phyloP scores from a whole-genome alignment of 2,113 vertebrate species.

The Chaenogobius annularis region DNA sequence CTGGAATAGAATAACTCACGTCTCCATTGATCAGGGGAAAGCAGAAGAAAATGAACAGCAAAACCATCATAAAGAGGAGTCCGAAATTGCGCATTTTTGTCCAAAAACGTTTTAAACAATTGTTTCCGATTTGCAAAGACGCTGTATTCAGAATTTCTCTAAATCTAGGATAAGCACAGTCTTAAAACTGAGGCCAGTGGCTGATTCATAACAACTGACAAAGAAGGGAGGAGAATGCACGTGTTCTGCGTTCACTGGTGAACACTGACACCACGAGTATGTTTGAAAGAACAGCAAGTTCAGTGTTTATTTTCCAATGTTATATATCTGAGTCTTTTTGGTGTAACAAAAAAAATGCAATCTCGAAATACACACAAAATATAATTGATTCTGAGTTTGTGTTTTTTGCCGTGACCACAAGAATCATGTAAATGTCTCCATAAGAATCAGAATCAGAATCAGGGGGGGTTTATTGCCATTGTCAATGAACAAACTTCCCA shows the following conservation, averaged over 20 bases:
- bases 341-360: too few relatives aligned
- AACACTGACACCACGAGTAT: constrained; percentile 8
- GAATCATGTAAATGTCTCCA: too few relatives aligned
- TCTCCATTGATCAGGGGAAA: constrained; percentile 32
- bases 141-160: background rate
- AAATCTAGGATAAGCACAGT: too few relatives aligned
- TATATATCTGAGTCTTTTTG: background rate
- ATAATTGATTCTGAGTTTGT: too few relatives aligned
- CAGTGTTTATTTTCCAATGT: too few relatives aligned
- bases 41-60: background rate
- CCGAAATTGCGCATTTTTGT: constrained; percentile 16
- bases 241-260: background rate
- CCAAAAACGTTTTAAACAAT: background rate
- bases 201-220: background rate
- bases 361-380: too few relatives aligned
- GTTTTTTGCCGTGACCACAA: too few relatives aligned
- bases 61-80: background rate
- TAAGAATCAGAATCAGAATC: too few relatives aligned
- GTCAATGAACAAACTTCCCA: too few relatives aligned
- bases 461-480: too few relatives aligned
- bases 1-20: constrained; percentile 57
- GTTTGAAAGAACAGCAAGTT: constrained; percentile 61
- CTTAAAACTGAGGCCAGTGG: too few relatives aligned
- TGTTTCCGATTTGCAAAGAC: background rate
- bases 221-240: background rate